A percentile compares a stretch with the other conserved stretches of the same genome.
These are phyloP conservation scores for Polyommatus iphigenia DNA, from an alignment of 2,888 invertebrate genomes.

Conservation along the genomic window DNA sequence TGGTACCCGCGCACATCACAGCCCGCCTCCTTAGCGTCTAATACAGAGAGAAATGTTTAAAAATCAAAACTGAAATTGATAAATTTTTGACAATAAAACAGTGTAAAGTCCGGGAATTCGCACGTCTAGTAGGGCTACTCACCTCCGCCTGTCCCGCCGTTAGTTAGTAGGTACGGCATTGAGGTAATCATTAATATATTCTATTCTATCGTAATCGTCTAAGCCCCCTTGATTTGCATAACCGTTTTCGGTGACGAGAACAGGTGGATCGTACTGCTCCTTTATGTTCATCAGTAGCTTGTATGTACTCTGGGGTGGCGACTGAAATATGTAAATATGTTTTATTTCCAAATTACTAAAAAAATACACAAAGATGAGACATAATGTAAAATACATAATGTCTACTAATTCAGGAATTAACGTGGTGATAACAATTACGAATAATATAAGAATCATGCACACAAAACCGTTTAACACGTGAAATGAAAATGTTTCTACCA, in stretches of 20 bases:
- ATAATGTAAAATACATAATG: too few relatives aligned
- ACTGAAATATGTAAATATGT: constrained; percentile 14
- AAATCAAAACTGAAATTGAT: too few relatives aligned
- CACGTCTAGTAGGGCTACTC: too few relatives aligned
- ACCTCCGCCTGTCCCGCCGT: too few relatives aligned
- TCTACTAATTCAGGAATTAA: background rate
- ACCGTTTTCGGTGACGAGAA: constrained; percentile 79
- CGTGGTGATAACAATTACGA: too few relatives aligned
- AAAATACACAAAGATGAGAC: too few relatives aligned
- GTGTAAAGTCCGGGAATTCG: too few relatives aligned
- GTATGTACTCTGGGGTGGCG: constrained; percentile 73
- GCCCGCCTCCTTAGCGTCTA: constrained; percentile 57
- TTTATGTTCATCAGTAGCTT: constrained; percentile 67
- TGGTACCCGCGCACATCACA: constrained; percentile 68
- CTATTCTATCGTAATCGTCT: constrained; percentile 67
- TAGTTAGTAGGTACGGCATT: too few relatives aligned
- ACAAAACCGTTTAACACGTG: background rate
- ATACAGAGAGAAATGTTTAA: too few relatives aligned
- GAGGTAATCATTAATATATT: constrained; percentile 63
- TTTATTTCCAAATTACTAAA: background rate
- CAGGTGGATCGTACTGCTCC: constrained; percentile 42
- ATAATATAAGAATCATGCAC: background rate
- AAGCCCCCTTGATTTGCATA: constrained; percentile 59
- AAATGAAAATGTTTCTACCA: background rate
- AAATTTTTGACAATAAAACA: too few relatives aligned